Conservation (phyloP, 2,888 invertebrate species). For the Hydroisotoma schaefferi region DNA sequence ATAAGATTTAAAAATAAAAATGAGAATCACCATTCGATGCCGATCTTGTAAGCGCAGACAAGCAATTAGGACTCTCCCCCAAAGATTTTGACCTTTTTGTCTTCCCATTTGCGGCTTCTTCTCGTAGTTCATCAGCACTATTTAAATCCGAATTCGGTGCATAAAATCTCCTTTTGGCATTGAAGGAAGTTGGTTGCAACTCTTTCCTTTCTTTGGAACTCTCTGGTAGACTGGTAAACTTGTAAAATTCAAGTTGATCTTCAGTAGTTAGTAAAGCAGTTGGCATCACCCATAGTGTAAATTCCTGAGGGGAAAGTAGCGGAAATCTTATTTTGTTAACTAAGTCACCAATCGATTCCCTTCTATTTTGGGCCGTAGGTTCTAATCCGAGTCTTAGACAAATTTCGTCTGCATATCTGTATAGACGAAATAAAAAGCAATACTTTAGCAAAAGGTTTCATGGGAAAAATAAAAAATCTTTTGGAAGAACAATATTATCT, state of each 20-base stretch:
- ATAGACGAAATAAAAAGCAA: neutral
- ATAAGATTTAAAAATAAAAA: neutral
- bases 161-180: neutral
- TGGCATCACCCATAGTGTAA: constrained; percentile 9
- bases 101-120: constrained; percentile 1
- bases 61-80: neutral
- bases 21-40: neutral
- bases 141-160: neutral
- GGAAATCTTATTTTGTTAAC: constrained; percentile 19
- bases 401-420: constrained; percentile 16
- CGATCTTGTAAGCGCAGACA: neutral
- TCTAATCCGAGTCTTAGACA: constrained; percentile 3
- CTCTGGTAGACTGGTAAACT: neutral
- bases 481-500: neutral
- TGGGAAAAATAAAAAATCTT: neutral
- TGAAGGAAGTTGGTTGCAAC: constrained; percentile 9
- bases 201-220: neutral
- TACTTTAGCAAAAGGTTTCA: neutral
- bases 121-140: neutral
- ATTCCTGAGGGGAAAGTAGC: constrained; percentile 6
- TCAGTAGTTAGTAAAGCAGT: neutral
- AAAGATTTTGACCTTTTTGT: neutral
- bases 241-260: constrained; percentile 5
- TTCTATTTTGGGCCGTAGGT: constrained; percentile 5
- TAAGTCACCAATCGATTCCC: constrained; percentile 2